Evolutionary conservation across 1,140 invertebrate genomes (phyloP).

Genomic region (Dendrolimus punctatus): DNA sequence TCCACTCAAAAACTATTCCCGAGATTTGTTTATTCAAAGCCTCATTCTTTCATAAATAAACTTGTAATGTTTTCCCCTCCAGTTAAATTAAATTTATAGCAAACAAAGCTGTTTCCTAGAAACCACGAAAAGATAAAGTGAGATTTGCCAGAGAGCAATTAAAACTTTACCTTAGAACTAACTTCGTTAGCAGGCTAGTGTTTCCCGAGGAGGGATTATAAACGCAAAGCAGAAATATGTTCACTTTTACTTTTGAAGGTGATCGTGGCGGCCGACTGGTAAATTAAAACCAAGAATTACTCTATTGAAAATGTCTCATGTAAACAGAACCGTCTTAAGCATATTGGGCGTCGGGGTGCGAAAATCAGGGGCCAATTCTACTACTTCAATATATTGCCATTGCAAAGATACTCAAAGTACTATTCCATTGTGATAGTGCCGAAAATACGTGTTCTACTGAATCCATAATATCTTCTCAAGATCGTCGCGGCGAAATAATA

Average conservation of each 20-base stretch:
- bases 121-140: constrained; percentile 61
- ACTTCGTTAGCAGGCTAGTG: constrained; percentile 55
- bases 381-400: no score
- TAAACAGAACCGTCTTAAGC: no score
- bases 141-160: constrained; percentile 59
- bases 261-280: constrained; percentile 28
- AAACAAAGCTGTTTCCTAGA: constrained; percentile 50
- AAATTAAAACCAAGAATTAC: constrained; percentile 30
- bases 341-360: no score
- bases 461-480: no score
- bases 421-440: no score
- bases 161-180: constrained; percentile 65
- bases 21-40: constrained; percentile 11
- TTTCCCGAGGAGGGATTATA: constrained; percentile 39
- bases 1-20: constrained; percentile 7
- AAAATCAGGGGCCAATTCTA: no score
- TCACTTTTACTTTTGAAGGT: constrained; percentile 39
- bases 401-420: no score
- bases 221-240: constrained; percentile 44
- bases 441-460: no score
- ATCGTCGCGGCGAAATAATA: no score
- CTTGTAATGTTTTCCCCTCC: constrained; percentile 32
- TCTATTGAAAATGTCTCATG: constrained; percentile 28
- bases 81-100: constrained; percentile 59
- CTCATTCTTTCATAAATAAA: constrained; percentile 18